A percentile compares a stretch with the other conserved stretches of the same genome.
Conservation (phyloP, 2,113 vertebrate species). For the Sminthopsis crassicaudata region DNA sequence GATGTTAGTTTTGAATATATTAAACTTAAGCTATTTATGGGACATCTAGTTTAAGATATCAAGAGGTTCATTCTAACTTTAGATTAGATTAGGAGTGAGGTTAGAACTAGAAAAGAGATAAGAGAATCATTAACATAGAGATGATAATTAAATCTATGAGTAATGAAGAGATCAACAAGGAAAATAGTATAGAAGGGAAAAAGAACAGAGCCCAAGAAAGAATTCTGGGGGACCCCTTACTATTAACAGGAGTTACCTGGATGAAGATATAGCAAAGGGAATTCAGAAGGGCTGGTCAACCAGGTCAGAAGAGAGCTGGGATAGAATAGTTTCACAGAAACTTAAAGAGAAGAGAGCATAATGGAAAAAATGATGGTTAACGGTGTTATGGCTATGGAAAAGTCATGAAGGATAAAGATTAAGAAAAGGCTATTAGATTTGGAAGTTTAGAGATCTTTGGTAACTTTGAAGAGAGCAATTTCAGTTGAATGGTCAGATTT, state of each 20-base stretch:
- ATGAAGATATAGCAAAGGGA: background rate
- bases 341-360: background rate
- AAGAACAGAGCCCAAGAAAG: background rate
- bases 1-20: background rate
- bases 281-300: background rate
- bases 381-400: background rate
- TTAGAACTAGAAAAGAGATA: background rate
- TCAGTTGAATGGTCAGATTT: too few species aligned
- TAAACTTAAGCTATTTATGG: background rate
- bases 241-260: background rate
- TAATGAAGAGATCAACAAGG: background rate
- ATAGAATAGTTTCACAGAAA: background rate
- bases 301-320: background rate
- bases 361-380: background rate
- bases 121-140: background rate
- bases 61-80: background rate
- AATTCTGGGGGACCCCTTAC: background rate
- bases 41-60: background rate
- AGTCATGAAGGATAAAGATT: background rate
- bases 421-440: background rate
- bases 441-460: background rate
- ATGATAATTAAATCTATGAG: background rate
- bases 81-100: background rate
- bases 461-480: background rate
- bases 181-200: background rate